Percentiles rank a stretch among this genome's conserved stretches.
Conservation (phyloP, 35 echinoderm and acorn worm genomes). For the Strongylocentrotus purpuratus region DNA sequence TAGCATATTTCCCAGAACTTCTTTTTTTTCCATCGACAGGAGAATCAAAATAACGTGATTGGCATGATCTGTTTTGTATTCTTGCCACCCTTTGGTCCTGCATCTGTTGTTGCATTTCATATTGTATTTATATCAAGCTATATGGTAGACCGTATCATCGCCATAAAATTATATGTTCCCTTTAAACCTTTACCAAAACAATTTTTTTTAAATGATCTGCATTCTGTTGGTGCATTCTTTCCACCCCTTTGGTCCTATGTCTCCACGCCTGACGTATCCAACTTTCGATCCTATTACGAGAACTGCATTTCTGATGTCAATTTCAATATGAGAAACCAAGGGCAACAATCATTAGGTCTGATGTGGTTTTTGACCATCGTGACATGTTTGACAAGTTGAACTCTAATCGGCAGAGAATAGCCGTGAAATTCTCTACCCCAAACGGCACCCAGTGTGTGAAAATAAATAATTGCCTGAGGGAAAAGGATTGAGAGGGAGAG, state of each 20-base stretch:
- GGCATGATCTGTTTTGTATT: background rate
- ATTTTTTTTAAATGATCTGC: background rate
- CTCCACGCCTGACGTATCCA: background rate
- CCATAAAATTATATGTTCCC: background rate
- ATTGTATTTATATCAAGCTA: background rate
- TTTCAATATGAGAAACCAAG: background rate
- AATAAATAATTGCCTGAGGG: background rate
- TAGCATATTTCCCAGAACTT: background rate
- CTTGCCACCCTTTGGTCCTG: background rate
- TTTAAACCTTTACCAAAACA: background rate
- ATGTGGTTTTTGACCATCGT: constrained; percentile 2
- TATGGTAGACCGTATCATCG: background rate
- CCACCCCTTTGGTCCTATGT: background rate
- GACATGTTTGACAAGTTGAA: background rate
- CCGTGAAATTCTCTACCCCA: background rate
- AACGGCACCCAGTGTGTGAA: background rate
- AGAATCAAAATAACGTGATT: background rate
- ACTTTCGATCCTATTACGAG: background rate
- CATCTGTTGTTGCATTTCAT: background rate
- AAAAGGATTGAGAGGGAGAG: background rate
- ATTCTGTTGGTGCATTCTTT: background rate
- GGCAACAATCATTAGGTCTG: background rate
- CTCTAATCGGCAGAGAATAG: constrained; percentile 1
- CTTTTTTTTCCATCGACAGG: background rate
- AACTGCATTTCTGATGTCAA: background rate